These are phyloP conservation scores for Latrodectus hesperus DNA, from an alignment of 2,888 invertebrate species.

Conservation along the genomic window DNA sequence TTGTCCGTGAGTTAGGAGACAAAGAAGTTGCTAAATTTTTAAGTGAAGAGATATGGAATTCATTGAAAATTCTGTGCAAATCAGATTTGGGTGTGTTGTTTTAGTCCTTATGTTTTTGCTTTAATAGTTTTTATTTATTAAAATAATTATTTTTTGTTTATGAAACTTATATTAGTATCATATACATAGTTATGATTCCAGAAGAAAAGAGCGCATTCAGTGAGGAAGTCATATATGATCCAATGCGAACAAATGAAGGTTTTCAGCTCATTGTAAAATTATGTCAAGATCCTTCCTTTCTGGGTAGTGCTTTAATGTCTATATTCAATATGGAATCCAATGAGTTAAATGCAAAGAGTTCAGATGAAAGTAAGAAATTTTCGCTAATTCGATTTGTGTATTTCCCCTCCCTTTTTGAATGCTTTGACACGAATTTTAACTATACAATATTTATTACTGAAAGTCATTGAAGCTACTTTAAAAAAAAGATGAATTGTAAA, in stretches of 20 bases:
- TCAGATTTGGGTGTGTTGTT: slow-evolving; percentile 21
- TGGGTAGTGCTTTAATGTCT: slow-evolving; percentile 77
- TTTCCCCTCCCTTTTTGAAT: no score
- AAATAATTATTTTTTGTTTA: background rate
- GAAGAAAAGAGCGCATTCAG: slow-evolving; percentile 46
- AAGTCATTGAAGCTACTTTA: no score
- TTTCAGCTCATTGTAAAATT: slow-evolving; percentile 64
- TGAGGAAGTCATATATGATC: slow-evolving; percentile 55
- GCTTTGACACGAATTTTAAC: no score
- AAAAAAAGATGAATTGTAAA: no score
- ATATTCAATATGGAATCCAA: slow-evolving; percentile 72
- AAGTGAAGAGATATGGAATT: slow-evolving; percentile 48
- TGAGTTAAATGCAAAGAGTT: slow-evolving; percentile 30
- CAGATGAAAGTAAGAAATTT: slow-evolving; percentile 44
- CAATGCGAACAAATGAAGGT: slow-evolving; percentile 30
- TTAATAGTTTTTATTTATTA: background rate
- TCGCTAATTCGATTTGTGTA: background rate
- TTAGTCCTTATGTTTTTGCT: background rate
- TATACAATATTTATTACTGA: no score
- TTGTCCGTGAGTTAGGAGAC: slow-evolving; percentile 48
- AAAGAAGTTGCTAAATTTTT: slow-evolving; percentile 55
- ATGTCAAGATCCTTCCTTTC: slow-evolving; percentile 76
- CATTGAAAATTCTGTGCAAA: slow-evolving; percentile 17
- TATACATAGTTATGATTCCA: slow-evolving; percentile 22
- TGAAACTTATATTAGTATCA: background rate